A percentile compares a stretch with the other conserved stretches of the same genome.
phyloP scores from a whole-genome alignment of 2,113 vertebrate genomes.

The Pteropus alecto region DNA sequence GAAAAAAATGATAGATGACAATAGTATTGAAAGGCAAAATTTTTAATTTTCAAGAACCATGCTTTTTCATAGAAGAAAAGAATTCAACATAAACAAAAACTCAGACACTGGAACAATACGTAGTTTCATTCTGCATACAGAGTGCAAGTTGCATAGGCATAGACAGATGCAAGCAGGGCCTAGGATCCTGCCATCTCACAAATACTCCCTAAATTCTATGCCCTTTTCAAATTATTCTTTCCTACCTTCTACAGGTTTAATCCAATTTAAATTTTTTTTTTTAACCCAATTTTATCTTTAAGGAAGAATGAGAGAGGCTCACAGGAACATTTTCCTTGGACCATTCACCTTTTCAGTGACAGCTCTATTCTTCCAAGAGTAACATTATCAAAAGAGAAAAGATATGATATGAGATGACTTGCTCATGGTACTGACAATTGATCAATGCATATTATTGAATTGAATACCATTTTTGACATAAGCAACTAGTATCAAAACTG shows the following conservation, averaged over 20 bases:
- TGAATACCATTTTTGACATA: neutral
- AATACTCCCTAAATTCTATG: neutral
- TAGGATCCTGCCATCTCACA: too few species aligned
- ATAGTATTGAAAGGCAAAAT: neutral
- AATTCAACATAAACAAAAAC: neutral
- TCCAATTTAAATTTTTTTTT: neutral
- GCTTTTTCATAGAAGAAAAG: neutral
- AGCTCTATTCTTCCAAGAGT: neutral
- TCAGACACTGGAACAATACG: neutral
- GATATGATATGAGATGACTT: neutral
- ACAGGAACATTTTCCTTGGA: neutral
- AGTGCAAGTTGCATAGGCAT: rapidly evolving
- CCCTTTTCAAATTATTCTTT: neutral
- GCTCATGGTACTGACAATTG: neutral
- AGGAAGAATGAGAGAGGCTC: neutral
- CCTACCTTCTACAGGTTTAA: neutral
- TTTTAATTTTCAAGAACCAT: neutral
- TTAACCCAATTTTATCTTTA: neutral
- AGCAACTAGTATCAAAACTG: neutral
- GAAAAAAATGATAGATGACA: neutral
- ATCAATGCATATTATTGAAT: neutral
- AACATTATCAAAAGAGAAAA: neutral
- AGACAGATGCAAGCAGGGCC: rapidly evolving
- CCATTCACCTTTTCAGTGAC: neutral
- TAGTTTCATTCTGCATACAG: neutral